phyloP scores from a whole-genome alignment of 2,888 invertebrate species.

The Acanthococcus lagerstroemiae region DNA sequence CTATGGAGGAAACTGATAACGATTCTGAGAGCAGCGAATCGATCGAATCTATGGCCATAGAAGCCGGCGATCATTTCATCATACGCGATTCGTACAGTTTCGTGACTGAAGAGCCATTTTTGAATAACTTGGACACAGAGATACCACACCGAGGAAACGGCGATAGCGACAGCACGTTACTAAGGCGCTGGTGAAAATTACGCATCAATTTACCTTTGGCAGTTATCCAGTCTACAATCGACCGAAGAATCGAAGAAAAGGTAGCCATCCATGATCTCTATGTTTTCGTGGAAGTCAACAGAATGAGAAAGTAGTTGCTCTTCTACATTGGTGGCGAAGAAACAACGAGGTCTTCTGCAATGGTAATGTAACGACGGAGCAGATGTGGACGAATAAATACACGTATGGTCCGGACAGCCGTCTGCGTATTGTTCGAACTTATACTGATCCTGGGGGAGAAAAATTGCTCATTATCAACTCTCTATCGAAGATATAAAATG shows the following conservation, averaged over 20 bases:
- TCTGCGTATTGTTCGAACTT: slow-evolving; percentile 51
- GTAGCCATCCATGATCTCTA: slow-evolving; percentile 72
- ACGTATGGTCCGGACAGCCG: slow-evolving; percentile 64
- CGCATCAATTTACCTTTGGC: slow-evolving; percentile 44
- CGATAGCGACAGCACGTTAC: background rate
- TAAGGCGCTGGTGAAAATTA: background rate
- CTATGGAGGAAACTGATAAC: too few relatives aligned
- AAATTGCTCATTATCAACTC: background rate
- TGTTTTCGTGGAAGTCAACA: slow-evolving; percentile 73
- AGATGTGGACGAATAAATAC: slow-evolving; percentile 48
- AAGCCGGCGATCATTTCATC: background rate
- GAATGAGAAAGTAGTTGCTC: slow-evolving; percentile 70
- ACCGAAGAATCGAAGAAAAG: slow-evolving; percentile 68
- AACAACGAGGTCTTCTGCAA: slow-evolving; percentile 70
- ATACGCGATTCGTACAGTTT: background rate
- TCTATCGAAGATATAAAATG: too few relatives aligned
- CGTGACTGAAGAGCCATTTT: background rate
- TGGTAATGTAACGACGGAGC: slow-evolving; percentile 56
- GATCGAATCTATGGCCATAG: background rate
- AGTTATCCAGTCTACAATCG: slow-evolving; percentile 57
- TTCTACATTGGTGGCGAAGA: slow-evolving; percentile 69
- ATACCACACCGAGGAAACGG: background rate
- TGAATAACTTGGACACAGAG: background rate
- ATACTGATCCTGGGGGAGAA: slow-evolving; percentile 45
- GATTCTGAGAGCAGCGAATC: too few relatives aligned